Evolutionary conservation across 2,797 vertebrate species (phyloP).

Genomic region (Leucoraja ocellata): DNA sequence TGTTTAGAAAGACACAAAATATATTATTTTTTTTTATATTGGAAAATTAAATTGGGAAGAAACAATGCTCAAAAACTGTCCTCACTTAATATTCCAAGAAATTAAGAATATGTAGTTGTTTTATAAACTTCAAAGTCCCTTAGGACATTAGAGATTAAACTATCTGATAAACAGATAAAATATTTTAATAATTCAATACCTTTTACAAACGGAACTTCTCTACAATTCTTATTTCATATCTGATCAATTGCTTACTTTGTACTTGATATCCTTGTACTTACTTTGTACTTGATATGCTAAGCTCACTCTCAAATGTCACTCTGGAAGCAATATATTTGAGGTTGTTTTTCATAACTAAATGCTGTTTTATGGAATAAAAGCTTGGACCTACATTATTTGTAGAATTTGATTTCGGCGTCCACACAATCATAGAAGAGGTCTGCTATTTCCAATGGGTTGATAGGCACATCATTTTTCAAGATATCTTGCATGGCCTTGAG

Average conservation of each 20-base stretch:
- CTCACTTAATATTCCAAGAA: background rate
- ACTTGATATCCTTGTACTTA: background rate
- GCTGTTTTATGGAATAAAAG: background rate
- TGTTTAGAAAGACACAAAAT: background rate
- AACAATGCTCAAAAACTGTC: background rate
- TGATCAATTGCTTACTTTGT: background rate
- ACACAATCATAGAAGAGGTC: constrained; percentile 75
- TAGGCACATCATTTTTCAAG: constrained; percentile 54
- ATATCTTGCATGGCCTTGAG: constrained; percentile 69
- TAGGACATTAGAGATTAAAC: background rate
- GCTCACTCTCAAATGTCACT: background rate
- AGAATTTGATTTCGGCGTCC: constrained; percentile 72
- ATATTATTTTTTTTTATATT: background rate
- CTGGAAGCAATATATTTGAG: background rate
- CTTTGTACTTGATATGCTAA: too few relatives aligned
- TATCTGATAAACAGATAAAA: background rate
- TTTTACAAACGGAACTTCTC: background rate
- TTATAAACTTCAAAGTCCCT: background rate
- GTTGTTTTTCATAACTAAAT: background rate
- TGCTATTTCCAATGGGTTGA: constrained; percentile 61
- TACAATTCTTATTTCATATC: background rate
- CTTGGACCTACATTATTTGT: constrained; percentile 63
- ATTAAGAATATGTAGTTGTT: background rate
- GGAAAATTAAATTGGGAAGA: background rate
- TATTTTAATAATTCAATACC: background rate